These are phyloP conservation scores for Daktulosphaira vitifoliae DNA, from an alignment of 1,140 invertebrate species.

Conservation along the genomic window DNA sequence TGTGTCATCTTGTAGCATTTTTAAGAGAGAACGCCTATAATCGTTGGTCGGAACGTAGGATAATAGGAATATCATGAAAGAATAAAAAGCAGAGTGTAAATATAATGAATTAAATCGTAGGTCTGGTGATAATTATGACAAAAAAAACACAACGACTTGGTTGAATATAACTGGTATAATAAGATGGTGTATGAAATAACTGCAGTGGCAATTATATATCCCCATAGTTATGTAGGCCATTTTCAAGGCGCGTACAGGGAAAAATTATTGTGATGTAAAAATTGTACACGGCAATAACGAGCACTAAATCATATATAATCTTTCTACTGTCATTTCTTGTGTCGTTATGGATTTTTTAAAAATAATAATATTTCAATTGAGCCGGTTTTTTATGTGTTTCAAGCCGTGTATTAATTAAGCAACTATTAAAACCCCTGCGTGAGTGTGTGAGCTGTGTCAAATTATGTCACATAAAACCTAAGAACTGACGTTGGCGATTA, in stretches of 20 bases:
- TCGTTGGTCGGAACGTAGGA: neutral
- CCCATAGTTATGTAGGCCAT: slow-evolving; percentile 15
- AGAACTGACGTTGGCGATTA: neutral
- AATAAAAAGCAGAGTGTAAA: neutral
- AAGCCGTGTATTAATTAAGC: slow-evolving; percentile 5
- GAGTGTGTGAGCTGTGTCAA: too few species aligned
- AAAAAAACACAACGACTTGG: neutral
- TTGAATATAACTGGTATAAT: neutral
- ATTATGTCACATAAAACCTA: neutral
- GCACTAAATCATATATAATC: slow-evolving; percentile 5
- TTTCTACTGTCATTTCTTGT: neutral
- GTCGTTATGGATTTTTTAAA: slow-evolving; percentile 6
- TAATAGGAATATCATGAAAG: neutral
- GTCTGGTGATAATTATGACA: neutral
- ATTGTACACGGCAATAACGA: neutral
- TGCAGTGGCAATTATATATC: neutral
- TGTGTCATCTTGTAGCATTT: slow-evolving; percentile 28
- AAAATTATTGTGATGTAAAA: slow-evolving; percentile 12
- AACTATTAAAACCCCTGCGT: neutral
- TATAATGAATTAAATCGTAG: slow-evolving; percentile 3
- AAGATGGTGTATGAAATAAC: neutral
- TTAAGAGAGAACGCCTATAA: neutral
- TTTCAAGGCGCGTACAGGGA: neutral
- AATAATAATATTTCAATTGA: slow-evolving; percentile 12
- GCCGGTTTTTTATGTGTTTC: neutral